Base-by-base conservation (phyloP, 2,797 vertebrate genomes). In the Muscicapa striata region DNA sequence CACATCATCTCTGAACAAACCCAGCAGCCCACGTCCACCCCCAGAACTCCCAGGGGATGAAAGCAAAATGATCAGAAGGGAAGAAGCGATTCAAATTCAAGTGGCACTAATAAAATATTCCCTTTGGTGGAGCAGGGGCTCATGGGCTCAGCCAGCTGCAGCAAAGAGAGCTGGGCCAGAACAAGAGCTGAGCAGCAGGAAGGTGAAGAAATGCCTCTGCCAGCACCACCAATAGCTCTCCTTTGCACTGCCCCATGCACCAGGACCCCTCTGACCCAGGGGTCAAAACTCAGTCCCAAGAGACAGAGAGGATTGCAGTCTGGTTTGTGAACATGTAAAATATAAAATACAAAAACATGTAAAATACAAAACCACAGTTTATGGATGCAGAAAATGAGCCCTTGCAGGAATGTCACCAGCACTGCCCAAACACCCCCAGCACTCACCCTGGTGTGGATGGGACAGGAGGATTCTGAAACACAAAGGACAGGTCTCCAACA, bases 71-170 rank as follows among this genome's bases (percentile, higher is more conserved):
- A 95, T 94, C 89, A 92, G 91, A 94, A 89, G 76, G 63, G 63
- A 87, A 84, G 89, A 82, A 83, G 78, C 0, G 3, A 88, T 81
- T 54, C 70, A 88, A 89, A 90, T 90, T 89, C 89, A 91, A 82
- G 88, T 80, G 92, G 74, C 3, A 0, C 67, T 92, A 84, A 94
- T 95, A 90, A 96, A 94, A 89, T 90, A 96, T 95, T 96, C 94
- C 93, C 90, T 95, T 96, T 95, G 88, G 94, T 84, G 84, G 84
- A 84, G 92, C 90, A 57, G 86, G 94, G 88, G 84, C 90, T 93
- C 66, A 34, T 0, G 34, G 80, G 93, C 88, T 78, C 57, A 74
- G 74, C 34, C 70, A 70, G 86, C 67, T 41, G 38, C 5, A 1
- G 81, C 9, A 4, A 2, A 0, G 74, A 67, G 76, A 86, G 79